Evolutionary conservation across 2,113 vertebrate genomes (phyloP).

Genomic region (Barnardius zonarius): DNA sequence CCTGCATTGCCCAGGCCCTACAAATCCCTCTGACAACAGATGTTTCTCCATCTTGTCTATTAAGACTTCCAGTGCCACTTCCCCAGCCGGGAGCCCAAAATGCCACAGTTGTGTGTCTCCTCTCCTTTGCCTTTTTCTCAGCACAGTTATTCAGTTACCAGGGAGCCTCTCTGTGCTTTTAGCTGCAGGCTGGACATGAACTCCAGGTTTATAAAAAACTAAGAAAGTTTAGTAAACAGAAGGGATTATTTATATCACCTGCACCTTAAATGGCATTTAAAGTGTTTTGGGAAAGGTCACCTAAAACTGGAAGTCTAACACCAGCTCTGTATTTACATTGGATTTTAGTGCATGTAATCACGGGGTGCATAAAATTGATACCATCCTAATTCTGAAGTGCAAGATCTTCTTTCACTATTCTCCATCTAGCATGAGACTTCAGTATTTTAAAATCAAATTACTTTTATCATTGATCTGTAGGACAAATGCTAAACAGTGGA

Average conservation of each 20-base stretch:
- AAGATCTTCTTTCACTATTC: neutral
- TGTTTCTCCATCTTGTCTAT: neutral
- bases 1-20: neutral
- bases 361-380: neutral
- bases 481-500: neutral
- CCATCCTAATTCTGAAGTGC: neutral
- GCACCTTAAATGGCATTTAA: constrained; percentile 1
- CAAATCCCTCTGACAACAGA: neutral
- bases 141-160: neutral
- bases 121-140: neutral
- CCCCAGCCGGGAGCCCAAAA: fast-evolving
- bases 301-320: neutral
- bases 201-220: constrained; percentile 22
- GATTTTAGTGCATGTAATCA: neutral
- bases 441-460: neutral
- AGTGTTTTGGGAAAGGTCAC: constrained; percentile 8
- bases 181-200: neutral
- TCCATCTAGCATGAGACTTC: neutral
- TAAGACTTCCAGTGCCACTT: neutral
- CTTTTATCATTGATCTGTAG: neutral
- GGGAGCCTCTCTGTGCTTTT: neutral
- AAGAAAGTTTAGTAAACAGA: constrained; percentile 54
- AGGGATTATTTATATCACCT: constrained; percentile 19
- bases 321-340: neutral
- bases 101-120: fast-evolving